Percentiles rank a stretch among this genome's conserved stretches.
Evolutionary conservation across 1,140 invertebrate genomes (phyloP).

Genomic region (Atta cephalotes): DNA sequence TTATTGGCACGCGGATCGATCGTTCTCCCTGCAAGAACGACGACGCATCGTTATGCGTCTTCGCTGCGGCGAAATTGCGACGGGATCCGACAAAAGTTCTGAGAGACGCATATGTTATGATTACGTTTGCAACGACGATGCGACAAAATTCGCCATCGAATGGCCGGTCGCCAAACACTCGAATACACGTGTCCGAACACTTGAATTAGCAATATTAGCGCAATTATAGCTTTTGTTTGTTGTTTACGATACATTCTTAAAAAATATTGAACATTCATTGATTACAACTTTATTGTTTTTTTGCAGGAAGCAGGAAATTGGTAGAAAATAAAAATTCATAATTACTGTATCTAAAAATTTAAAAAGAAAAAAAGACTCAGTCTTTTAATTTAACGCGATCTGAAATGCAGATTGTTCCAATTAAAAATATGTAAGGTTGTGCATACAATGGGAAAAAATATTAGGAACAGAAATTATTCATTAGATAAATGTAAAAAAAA

Average conservation of each 20-base stretch:
- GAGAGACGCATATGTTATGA: background rate
- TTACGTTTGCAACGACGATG: constrained; percentile 13
- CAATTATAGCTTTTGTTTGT: background rate
- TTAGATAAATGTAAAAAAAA: too few species aligned
- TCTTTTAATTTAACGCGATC: background rate
- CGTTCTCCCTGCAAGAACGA: background rate
- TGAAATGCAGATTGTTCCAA: background rate
- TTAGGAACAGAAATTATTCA: too few species aligned
- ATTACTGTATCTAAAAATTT: background rate
- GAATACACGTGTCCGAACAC: background rate
- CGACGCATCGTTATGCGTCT: background rate
- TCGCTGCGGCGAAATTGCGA: too few species aligned
- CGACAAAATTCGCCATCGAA: background rate
- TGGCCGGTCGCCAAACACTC: background rate
- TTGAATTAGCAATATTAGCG: background rate
- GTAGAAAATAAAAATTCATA: background rate
- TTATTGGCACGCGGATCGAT: constrained; percentile 25
- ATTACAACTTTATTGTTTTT: background rate
- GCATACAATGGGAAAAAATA: too few species aligned
- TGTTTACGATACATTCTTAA: background rate
- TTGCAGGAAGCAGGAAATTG: background rate
- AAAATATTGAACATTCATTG: background rate
- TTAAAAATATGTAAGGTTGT: background rate
- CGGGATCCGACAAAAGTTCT: constrained; percentile 12
- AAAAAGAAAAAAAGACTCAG: background rate